A percentile compares a stretch with the other conserved stretches of the same genome.
These are phyloP conservation scores for Pyrocoelia pectoralis DNA, from an alignment of 2,888 invertebrate species.

Conservation along the genomic window DNA sequence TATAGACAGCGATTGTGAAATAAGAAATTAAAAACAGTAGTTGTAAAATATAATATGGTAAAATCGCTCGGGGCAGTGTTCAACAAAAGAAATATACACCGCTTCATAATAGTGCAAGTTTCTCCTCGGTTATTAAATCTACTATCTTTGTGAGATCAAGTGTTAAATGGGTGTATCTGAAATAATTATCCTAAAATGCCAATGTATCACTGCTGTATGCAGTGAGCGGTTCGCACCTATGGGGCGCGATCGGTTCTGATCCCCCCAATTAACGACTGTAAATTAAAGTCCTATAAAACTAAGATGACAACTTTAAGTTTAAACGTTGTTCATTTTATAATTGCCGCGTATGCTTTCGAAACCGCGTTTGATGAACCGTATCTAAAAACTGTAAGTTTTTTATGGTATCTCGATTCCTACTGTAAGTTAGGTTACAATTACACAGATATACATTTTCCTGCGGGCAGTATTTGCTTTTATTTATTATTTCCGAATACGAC, in stretches of 20 bases:
- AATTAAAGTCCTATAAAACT: conserved; percentile 56
- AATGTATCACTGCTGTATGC: conserved; percentile 53
- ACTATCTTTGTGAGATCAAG: conserved; percentile 53
- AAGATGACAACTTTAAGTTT: conserved; percentile 48
- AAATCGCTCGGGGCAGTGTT: neutral
- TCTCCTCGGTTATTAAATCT: conserved; percentile 48
- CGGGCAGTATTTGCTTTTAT: conserved; percentile 29
- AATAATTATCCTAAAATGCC: conserved; percentile 60
- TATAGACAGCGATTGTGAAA: neutral
- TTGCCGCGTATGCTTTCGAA: conserved; percentile 30
- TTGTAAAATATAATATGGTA: conserved; percentile 2
- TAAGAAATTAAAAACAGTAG: conserved; percentile 4
- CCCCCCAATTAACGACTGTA: conserved; percentile 59
- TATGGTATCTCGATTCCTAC: conserved; percentile 39
- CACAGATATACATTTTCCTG: conserved; percentile 39
- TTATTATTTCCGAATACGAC: conserved; percentile 7
- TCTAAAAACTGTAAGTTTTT: conserved; percentile 31
- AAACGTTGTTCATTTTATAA: conserved; percentile 39
- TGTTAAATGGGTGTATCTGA: conserved; percentile 59
- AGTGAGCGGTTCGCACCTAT: conserved; percentile 55
- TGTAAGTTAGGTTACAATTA: conserved; percentile 42
- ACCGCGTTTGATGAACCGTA: conserved; percentile 12
- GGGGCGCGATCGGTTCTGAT: conserved; percentile 55
- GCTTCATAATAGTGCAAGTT: conserved; percentile 35
- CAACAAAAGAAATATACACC: conserved; percentile 12